Evolutionary conservation across 2,113 vertebrate genomes (phyloP).

Genomic region (Sturnus vulgaris): DNA sequence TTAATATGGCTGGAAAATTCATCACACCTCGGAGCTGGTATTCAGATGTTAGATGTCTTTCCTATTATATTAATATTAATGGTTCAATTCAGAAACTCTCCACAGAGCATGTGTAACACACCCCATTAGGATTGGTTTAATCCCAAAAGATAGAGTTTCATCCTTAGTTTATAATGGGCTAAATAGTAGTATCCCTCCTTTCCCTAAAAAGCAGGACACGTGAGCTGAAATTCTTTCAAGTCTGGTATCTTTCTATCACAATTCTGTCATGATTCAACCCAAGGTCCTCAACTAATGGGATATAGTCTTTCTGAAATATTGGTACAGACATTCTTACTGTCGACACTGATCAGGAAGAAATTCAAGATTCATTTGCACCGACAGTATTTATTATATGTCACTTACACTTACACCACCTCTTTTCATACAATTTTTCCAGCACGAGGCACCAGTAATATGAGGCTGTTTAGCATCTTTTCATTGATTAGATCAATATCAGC

Average conservation of each 20-base stretch:
- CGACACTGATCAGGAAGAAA: background rate
- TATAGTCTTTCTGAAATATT: conserved; percentile 24
- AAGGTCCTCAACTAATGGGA: background rate
- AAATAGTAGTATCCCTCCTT: background rate
- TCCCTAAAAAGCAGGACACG: background rate
- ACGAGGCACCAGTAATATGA: background rate
- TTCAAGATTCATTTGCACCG: background rate
- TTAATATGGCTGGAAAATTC: background rate
- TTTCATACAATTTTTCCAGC: background rate
- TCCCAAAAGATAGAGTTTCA: background rate
- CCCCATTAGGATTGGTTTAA: background rate
- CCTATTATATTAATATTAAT: background rate
- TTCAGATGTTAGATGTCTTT: background rate
- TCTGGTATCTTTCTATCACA: background rate
- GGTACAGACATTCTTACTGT: conserved; percentile 4
- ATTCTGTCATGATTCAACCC: background rate
- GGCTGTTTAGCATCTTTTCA: conserved; percentile 11
- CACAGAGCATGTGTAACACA: background rate
- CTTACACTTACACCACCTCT: background rate
- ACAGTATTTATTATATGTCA: conserved; percentile 54
- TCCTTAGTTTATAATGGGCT: background rate
- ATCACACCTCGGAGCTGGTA: background rate
- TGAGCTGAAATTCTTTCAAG: background rate
- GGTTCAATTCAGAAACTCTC: background rate
- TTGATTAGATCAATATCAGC: conserved; percentile 39